Conservation (phyloP, 35 echinoderm and acorn worm genomes). For the Apostichopus japonicus region DNA sequence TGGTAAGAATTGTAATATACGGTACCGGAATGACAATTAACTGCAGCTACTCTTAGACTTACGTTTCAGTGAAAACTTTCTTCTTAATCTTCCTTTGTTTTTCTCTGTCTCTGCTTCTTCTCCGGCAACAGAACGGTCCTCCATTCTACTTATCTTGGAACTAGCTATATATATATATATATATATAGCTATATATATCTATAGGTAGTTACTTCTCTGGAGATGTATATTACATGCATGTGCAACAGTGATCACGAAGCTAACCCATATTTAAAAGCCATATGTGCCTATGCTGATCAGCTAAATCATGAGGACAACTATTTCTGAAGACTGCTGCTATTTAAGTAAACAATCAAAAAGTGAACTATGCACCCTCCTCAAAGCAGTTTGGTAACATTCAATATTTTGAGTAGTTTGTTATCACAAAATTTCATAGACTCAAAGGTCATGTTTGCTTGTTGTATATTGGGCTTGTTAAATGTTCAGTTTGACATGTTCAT, state of each 20-base stretch:
- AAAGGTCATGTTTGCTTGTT: neutral
- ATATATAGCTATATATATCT: no score
- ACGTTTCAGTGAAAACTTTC: neutral
- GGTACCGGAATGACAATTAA: no score
- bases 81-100: neutral
- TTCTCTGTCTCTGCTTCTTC: neutral
- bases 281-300: no score
- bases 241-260: no score
- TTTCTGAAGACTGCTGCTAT: neutral
- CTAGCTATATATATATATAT: no score
- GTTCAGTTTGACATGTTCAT: no score
- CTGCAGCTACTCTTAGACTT: neutral
- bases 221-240: no score
- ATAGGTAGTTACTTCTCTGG: no score
- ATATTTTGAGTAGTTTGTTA: neutral
- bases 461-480: no score
- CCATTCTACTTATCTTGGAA: neutral
- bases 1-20: no score
- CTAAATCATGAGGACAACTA: no score
- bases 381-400: neutral
- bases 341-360: neutral
- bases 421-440: neutral
- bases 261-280: no score
- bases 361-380: neutral
- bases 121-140: neutral